Evolutionary conservation across 1,140 invertebrate species (phyloP).

Genomic region (Yoshiicerus persimilis): DNA sequence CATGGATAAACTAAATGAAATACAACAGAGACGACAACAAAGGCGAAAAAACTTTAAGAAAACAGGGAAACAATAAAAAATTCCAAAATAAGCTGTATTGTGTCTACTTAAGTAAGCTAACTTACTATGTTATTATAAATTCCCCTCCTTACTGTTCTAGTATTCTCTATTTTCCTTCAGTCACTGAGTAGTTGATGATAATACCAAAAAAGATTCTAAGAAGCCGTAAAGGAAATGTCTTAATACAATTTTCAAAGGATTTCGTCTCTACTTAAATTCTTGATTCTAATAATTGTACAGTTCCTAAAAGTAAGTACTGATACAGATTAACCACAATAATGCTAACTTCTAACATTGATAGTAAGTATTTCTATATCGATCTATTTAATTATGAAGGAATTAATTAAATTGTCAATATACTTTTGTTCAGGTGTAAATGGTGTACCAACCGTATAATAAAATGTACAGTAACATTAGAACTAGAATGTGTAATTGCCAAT

Average conservation of each 20-base stretch:
- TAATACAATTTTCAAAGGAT: neutral
- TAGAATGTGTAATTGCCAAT: too few relatives aligned
- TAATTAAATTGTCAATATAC: too few relatives aligned
- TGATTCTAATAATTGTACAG: too few relatives aligned
- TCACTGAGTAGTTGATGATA: neutral
- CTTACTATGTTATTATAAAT: neutral
- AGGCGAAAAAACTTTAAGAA: neutral
- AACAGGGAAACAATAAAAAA: constrained; percentile 13
- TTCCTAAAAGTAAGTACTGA: too few relatives aligned
- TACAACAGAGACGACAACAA: neutral
- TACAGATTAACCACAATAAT: too few relatives aligned
- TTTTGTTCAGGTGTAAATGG: too few relatives aligned
- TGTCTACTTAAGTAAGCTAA: constrained; percentile 1
- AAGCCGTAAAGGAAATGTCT: constrained; percentile 8
- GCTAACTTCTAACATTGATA: too few relatives aligned
- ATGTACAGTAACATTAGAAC: too few relatives aligned
- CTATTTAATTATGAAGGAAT: too few relatives aligned
- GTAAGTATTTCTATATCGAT: too few relatives aligned
- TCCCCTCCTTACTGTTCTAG: neutral
- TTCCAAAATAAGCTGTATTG: constrained; percentile 12
- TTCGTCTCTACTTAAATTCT: neutral
- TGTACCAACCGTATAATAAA: too few relatives aligned
- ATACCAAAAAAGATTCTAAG: neutral
- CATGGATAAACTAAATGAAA: constrained; percentile 4
- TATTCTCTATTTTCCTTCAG: neutral